These are phyloP conservation scores for Origma solitaria DNA, from an alignment of 2,113 vertebrate species.

Conservation along the genomic window DNA sequence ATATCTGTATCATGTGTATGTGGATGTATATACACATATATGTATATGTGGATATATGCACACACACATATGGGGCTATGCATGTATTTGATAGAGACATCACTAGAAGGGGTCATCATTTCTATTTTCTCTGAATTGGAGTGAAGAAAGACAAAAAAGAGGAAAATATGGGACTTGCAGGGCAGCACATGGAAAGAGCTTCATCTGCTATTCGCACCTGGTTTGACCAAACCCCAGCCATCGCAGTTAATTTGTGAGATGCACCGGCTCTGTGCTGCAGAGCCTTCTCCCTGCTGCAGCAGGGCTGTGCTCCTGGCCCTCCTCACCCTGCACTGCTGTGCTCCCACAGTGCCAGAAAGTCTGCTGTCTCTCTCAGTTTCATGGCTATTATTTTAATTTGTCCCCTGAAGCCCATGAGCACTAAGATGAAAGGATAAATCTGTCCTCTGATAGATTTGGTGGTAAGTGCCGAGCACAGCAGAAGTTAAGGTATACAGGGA, in stretches of 20 bases:
- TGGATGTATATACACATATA: neutral
- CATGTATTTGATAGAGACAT: neutral
- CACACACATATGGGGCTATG: accelerated
- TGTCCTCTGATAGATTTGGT: neutral
- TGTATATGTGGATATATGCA: accelerated
- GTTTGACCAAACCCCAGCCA: neutral
- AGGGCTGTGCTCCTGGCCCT: neutral
- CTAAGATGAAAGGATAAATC: neutral
- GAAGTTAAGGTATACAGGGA: neutral
- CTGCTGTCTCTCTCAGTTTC: neutral
- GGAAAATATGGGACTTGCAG: neutral
- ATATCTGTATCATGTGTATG: neutral
- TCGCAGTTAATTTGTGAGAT: neutral
- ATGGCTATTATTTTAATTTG: neutral
- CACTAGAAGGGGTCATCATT: neutral
- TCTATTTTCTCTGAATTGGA: neutral
- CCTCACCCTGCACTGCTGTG: too few relatives aligned
- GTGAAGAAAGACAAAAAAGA: neutral
- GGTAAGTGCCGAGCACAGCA: neutral
- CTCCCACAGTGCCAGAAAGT: neutral
- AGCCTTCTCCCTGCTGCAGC: neutral
- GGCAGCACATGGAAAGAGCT: neutral
- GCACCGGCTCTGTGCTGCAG: neutral
- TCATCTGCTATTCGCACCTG: neutral
- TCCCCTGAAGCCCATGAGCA: neutral